A percentile compares a stretch with the other conserved stretches of the same genome.
These are phyloP conservation scores for Xyliphius kryptos DNA, from an alignment of 2,113 vertebrate species.

Conservation along the genomic window DNA sequence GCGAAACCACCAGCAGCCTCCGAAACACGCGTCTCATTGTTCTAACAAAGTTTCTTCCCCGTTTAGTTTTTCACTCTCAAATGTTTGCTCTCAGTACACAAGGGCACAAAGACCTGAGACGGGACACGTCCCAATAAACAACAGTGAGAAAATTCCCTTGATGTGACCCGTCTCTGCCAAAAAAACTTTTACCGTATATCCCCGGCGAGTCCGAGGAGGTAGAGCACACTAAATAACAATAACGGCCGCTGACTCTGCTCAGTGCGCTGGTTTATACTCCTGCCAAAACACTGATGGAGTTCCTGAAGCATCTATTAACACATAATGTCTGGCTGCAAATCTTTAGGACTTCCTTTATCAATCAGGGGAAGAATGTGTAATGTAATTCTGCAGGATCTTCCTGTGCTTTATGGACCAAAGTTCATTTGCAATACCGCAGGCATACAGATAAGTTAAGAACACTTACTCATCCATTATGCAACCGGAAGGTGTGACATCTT, in stretches of 20 bases:
- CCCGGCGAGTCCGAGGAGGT: not conserved
- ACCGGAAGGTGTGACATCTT: not conserved
- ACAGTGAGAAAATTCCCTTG: no score
- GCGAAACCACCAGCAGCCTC: conserved; percentile 15
- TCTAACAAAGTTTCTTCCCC: no score
- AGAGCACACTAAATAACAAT: conserved; percentile 47
- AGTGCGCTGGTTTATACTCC: conserved; percentile 40
- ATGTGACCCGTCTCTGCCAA: no score
- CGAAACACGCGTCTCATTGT: no score
- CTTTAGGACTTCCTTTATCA: conserved; percentile 31
- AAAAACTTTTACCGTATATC: no score
- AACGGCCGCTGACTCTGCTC: conserved; percentile 48
- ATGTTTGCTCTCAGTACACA: no score
- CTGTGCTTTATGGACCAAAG: conserved; percentile 8
- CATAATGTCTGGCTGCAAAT: conserved; percentile 32
- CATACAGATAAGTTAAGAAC: conserved; percentile 5
- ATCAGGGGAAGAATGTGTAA: conserved; percentile 22
- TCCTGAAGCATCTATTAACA: conserved; percentile 39
- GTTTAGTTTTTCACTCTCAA: no score
- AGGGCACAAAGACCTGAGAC: no score
- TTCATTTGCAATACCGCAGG: conserved; percentile 10
- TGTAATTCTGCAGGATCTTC: conserved; percentile 17
- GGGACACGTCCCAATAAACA: no score
- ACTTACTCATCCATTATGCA: conserved; percentile 7
- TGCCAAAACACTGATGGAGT: conserved; percentile 37